phyloP scores from a whole-genome alignment of 23 tunicate genomes.

The Phallusia fumigata region DNA sequence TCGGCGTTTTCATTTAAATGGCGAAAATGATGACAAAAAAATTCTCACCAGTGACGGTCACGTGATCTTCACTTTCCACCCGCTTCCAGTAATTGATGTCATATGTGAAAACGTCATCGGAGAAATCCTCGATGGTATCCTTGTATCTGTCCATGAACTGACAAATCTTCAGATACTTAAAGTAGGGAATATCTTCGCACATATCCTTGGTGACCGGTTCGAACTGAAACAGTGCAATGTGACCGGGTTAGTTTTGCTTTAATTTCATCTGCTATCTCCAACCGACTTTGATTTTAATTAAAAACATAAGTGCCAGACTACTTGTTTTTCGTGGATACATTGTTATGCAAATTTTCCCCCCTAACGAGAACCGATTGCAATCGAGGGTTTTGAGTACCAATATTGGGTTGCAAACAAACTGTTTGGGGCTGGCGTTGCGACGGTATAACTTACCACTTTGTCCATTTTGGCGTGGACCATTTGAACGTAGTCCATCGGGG shows the following conservation, averaged over 20 bases:
- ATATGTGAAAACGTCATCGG: neutral
- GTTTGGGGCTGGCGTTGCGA: neutral
- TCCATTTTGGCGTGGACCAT: neutral
- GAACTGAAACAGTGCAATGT: neutral
- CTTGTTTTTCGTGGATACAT: too few species aligned
- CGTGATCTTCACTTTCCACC: neutral
- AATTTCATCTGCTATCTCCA: too few species aligned
- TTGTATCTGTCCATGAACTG: neutral
- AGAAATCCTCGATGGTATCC: neutral
- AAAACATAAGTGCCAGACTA: too few species aligned
- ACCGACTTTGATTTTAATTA: too few species aligned
- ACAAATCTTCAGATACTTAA: neutral
- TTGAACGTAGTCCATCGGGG: too few species aligned
- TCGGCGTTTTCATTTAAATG: too few species aligned
- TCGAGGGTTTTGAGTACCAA: too few species aligned
- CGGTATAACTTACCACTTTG: neutral
- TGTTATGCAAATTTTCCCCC: too few species aligned
- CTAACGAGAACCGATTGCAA: too few species aligned
- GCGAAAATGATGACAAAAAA: too few species aligned
- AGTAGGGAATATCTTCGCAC: neutral
- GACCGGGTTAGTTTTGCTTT: too few species aligned
- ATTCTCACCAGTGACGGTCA: neutral
- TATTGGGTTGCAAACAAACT: too few species aligned
- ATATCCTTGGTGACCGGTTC: constrained; percentile 1
- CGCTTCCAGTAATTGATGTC: neutral